phyloP scores from a whole-genome alignment of 1,140 invertebrate species.

The Neodiprion virginianus region DNA sequence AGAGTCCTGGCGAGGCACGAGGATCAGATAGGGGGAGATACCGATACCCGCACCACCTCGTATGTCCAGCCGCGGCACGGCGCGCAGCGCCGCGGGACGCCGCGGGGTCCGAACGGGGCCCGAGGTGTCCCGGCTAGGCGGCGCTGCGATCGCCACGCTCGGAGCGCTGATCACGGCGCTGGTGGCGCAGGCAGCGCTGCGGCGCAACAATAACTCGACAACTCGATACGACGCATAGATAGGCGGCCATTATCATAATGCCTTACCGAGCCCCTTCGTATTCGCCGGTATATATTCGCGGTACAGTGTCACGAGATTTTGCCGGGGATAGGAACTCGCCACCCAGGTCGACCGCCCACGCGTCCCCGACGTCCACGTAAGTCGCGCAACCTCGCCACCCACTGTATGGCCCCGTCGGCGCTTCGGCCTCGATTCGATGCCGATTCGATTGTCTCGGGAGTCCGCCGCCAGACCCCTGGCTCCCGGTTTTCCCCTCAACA shows the following conservation, averaged over 20 bases:
- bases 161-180: neutral
- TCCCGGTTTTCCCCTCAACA: slow-evolving; percentile 13
- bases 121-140: neutral
- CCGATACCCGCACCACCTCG: neutral
- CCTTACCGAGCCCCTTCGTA: neutral
- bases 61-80: too few species aligned
- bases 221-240: slow-evolving; percentile 4
- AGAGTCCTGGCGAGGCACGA: neutral
- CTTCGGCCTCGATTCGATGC: neutral
- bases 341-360: slow-evolving; percentile 27
- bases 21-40: neutral
- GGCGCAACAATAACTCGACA: neutral
- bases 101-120: neutral
- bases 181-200: neutral
- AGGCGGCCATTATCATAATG: slow-evolving; percentile 1
- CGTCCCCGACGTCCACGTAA: slow-evolving; percentile 16
- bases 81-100: too few species aligned
- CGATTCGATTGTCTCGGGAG: neutral
- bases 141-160: neutral
- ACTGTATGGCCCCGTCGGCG: slow-evolving; percentile 16
- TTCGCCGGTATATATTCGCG: slow-evolving; percentile 21
- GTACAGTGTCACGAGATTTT: slow-evolving; percentile 19
- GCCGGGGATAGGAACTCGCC: slow-evolving; percentile 21
- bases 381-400: slow-evolving; percentile 16
- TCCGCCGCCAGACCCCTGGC: neutral